Percentiles rank a stretch among this genome's conserved stretches.
Evolutionary conservation across 2,797 vertebrate species (phyloP).

Genomic region (Mormyrus hasselquistii): DNA sequence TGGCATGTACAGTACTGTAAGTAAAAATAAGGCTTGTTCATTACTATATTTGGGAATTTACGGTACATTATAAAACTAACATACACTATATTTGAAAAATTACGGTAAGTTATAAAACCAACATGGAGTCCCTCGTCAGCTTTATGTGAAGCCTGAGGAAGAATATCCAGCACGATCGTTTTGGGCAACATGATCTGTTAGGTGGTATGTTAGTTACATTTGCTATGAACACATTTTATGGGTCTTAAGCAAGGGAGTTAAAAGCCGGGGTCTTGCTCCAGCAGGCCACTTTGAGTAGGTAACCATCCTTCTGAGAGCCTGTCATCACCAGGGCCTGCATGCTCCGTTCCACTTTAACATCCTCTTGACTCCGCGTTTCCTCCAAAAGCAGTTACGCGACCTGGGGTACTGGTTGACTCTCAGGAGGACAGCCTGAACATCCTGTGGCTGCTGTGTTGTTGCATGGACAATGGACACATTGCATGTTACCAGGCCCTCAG

Average conservation of each 20-base stretch:
- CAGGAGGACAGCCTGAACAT: slow-evolving; percentile 7
- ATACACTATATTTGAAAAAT: not conserved
- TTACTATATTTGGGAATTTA: not conserved
- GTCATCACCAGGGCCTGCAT: slow-evolving; percentile 23
- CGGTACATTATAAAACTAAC: not conserved
- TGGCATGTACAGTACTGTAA: not conserved
- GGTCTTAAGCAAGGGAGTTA: not conserved
- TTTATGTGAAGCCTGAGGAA: not conserved
- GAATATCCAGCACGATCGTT: not conserved
- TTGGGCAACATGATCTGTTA: not conserved
- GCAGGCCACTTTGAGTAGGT: slow-evolving; percentile 11
- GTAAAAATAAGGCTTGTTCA: not conserved
- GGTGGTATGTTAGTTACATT: not conserved
- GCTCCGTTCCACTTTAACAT: not conserved
- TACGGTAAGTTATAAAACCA: not conserved
- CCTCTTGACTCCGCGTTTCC: not conserved
- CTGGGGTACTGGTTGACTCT: slow-evolving; percentile 17
- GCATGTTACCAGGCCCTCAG: not conserved
- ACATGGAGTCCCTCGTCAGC: not conserved
- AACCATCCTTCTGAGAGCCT: slow-evolving; percentile 26
- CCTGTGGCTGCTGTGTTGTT: not conserved
- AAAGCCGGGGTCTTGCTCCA: not conserved
- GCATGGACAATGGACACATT: not conserved
- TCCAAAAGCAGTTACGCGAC: slow-evolving; percentile 9
- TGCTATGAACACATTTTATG: not conserved